Conservation (phyloP, 1,140 invertebrate species). For the Bicyclus anynana region DNA sequence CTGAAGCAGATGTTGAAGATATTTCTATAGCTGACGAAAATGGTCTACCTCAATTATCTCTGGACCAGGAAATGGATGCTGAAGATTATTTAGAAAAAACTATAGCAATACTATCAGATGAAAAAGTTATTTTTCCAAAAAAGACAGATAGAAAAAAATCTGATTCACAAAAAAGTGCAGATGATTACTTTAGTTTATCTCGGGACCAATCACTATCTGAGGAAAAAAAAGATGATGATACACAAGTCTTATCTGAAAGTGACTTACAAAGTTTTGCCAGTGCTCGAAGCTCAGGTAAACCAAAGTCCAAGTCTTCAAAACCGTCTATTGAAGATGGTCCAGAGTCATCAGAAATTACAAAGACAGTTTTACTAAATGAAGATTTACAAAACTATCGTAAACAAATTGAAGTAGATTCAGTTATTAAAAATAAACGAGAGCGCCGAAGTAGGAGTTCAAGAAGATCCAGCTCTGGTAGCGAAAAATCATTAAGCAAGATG, state of each 20-base stretch:
- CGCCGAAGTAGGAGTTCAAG: constrained; percentile 60
- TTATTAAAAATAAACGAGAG: constrained; percentile 52
- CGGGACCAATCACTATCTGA: constrained; percentile 64
- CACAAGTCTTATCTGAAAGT: constrained; percentile 71
- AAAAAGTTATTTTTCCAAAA: constrained; percentile 56
- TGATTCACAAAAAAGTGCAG: constrained; percentile 76
- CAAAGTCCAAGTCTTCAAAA: constrained; percentile 54
- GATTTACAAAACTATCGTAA: constrained; percentile 34
- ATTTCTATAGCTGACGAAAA: constrained; percentile 86
- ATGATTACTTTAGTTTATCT: constrained; percentile 79
- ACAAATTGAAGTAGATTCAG: constrained; percentile 45
- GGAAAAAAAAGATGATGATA: constrained; percentile 70
- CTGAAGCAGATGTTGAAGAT: constrained; percentile 91
- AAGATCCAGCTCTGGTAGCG: constrained; percentile 68
- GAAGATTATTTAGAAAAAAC: constrained; percentile 67
- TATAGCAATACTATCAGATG: constrained; percentile 55
- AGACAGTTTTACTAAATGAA: constrained; percentile 54
- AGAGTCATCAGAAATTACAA: constrained; percentile 48
- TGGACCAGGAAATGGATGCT: constrained; percentile 52
- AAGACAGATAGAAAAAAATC: constrained; percentile 73
- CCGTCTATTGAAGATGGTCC: constrained; percentile 43
- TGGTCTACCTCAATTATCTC: constrained; percentile 59
- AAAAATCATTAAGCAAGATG: constrained; percentile 60
- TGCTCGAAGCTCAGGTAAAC: constrained; percentile 77
- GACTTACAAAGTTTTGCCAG: constrained; percentile 80